Evolutionary conservation across 2,888 invertebrate species (phyloP).

Genomic region (Drosophila setosimentum): DNA sequence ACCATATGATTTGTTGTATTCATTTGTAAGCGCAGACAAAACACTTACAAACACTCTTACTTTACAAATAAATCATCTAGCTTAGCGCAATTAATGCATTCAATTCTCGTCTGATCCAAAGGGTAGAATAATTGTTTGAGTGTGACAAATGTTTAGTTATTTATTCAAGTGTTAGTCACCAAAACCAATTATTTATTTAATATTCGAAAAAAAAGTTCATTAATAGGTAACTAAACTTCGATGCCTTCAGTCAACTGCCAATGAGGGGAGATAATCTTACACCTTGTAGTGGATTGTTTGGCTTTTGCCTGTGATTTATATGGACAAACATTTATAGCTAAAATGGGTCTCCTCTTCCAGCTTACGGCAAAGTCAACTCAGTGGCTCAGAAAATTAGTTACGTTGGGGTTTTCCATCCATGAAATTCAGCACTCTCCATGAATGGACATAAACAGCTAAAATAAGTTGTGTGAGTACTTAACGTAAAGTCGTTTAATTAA

Average conservation of each 20-base stretch:
- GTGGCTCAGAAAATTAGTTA: constrained; percentile 37
- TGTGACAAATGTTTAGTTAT: neutral
- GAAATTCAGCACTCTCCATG: constrained; percentile 22
- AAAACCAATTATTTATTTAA: too few species aligned
- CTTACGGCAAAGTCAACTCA: constrained; percentile 33
- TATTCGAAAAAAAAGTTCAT: neutral
- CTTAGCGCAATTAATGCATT: neutral
- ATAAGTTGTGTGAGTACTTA: constrained; percentile 44
- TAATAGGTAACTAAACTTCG: constrained; percentile 7
- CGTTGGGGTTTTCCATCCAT: constrained; percentile 3
- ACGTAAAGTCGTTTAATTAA: neutral
- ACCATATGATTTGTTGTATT: neutral
- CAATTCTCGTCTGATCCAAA: neutral
- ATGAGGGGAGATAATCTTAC: neutral
- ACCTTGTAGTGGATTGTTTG: neutral
- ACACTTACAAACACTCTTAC: neutral
- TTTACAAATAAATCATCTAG: neutral
- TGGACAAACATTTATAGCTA: constrained; percentile 35
- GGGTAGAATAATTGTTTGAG: neutral
- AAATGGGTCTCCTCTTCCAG: constrained; percentile 65
- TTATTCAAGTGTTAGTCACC: too few species aligned
- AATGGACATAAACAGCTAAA: constrained; percentile 11
- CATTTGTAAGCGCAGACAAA: too few species aligned
- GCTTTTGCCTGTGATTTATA: neutral
- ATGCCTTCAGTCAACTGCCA: neutral